Conservation (phyloP, 2,797 vertebrate species). For the Apogon hyalosoma region DNA sequence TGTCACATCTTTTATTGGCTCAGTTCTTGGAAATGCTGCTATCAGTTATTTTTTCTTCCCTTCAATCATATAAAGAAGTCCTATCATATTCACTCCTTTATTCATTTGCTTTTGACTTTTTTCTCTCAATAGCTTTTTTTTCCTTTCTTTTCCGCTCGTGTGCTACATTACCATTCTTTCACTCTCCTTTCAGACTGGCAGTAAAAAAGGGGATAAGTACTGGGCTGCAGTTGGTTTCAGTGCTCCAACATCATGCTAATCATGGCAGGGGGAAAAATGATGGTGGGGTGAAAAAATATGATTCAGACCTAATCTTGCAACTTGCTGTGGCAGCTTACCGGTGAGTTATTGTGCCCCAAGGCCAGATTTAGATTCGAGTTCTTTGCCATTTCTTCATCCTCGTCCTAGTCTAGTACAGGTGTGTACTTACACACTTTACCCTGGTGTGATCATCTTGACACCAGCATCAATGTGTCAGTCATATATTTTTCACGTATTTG, state of each 20-base stretch:
- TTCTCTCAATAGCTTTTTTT: conserved; percentile 29
- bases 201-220: conserved; percentile 71
- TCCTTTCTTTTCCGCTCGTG: conserved; percentile 24
- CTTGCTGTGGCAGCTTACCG: conserved; percentile 72
- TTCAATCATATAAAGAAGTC: conserved; percentile 75
- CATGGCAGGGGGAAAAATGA: conserved; percentile 73
- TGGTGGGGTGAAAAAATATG: conserved; percentile 59
- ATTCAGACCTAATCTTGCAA: conserved; percentile 80
- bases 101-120: conserved; percentile 67
- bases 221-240: conserved; percentile 68
- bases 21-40: conserved; percentile 45
- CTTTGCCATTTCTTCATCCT: conserved; percentile 69
- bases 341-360: conserved; percentile 78
- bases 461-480: conserved; percentile 9
- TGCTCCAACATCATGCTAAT: conserved; percentile 80
- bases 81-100: conserved; percentile 67
- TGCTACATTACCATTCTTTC: conserved; percentile 36
- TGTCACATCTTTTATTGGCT: conserved; percentile 53
- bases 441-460: conserved; percentile 28
- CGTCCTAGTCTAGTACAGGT: conserved; percentile 59
- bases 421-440: background rate
- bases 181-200: conserved; percentile 55
- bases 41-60: conserved; percentile 59
- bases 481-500: conserved; percentile 16
- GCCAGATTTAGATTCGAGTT: conserved; percentile 72